These are phyloP conservation scores for Spilarctia lutea DNA, from an alignment of 2,888 invertebrate genomes.

Conservation along the genomic window DNA sequence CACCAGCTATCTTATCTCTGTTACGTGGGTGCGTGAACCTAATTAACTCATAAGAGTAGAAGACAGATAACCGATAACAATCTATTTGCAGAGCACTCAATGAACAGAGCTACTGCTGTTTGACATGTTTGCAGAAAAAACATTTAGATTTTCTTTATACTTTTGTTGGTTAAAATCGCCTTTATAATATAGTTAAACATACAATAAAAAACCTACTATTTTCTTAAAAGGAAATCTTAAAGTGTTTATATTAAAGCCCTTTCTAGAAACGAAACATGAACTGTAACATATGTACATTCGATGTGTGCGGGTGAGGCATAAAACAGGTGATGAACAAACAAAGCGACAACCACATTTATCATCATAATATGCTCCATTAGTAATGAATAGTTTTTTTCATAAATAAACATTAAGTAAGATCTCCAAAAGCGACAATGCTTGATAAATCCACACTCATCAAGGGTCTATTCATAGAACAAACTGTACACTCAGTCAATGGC, in stretches of 20 bases:
- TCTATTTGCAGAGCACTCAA: slow-evolving; percentile 36
- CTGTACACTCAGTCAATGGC: slow-evolving; percentile 32
- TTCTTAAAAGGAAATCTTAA: too few relatives aligned
- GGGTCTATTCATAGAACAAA: slow-evolving; percentile 40
- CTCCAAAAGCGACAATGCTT: slow-evolving; percentile 28
- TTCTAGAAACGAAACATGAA: too few relatives aligned
- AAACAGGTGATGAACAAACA: neutral
- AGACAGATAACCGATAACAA: slow-evolving; percentile 31
- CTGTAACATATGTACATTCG: too few relatives aligned
- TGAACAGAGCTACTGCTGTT: neutral
- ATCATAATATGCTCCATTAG: neutral
- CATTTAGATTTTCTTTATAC: neutral
- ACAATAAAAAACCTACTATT: too few relatives aligned
- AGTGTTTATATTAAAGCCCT: too few relatives aligned
- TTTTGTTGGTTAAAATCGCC: neutral
- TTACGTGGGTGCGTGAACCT: slow-evolving; percentile 36
- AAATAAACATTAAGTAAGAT: slow-evolving; percentile 23
- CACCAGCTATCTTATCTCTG: slow-evolving; percentile 40
- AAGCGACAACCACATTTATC: slow-evolving; percentile 7
- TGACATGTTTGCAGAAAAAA: neutral
- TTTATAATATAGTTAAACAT: too few relatives aligned
- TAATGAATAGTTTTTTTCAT: slow-evolving; percentile 14
- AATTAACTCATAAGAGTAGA: slow-evolving; percentile 38
- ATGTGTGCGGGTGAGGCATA: neutral
- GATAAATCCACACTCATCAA: slow-evolving; percentile 40